Conservation (phyloP, 2,888 invertebrate species). For the Eueremaeus valkanovi region DNA sequence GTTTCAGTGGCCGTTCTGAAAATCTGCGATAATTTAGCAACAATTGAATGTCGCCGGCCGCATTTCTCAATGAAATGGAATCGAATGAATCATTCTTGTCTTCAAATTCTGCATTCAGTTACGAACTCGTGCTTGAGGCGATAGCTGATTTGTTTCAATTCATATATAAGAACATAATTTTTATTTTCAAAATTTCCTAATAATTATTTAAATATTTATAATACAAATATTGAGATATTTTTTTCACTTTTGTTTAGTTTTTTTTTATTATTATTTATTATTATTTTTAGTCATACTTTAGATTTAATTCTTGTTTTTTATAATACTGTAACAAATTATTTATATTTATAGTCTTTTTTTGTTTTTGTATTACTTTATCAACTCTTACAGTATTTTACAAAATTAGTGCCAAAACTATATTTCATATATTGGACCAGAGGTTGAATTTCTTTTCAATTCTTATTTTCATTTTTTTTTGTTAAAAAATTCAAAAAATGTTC, state of each 20-base stretch:
- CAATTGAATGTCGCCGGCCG: too few relatives aligned
- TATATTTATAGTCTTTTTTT: background rate
- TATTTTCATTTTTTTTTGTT: background rate
- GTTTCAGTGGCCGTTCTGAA: too few relatives aligned
- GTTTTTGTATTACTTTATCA: background rate
- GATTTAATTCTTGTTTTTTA: background rate
- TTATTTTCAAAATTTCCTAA: background rate
- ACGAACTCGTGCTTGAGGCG: too few relatives aligned
- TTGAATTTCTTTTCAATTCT: background rate
- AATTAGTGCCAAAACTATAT: background rate
- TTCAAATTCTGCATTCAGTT: too few relatives aligned
- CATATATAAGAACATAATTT: background rate
- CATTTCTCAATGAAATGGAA: too few relatives aligned
- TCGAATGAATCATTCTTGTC: too few relatives aligned
- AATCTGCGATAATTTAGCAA: too few relatives aligned
- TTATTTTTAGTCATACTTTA: too few relatives aligned
- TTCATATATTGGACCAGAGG: background rate
- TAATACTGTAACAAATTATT: background rate
- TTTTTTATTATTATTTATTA: background rate
- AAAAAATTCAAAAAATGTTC: too few relatives aligned
- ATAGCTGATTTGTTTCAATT: too few relatives aligned
- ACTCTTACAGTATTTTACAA: slow-evolving; percentile 8
- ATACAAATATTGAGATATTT: background rate
- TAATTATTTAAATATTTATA: background rate
- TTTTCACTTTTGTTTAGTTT: too few relatives aligned